Percentiles rank a stretch among this genome's conserved stretches.
Conservation (phyloP, 2,113 vertebrate species). For the Cebidichthys violaceus region DNA sequence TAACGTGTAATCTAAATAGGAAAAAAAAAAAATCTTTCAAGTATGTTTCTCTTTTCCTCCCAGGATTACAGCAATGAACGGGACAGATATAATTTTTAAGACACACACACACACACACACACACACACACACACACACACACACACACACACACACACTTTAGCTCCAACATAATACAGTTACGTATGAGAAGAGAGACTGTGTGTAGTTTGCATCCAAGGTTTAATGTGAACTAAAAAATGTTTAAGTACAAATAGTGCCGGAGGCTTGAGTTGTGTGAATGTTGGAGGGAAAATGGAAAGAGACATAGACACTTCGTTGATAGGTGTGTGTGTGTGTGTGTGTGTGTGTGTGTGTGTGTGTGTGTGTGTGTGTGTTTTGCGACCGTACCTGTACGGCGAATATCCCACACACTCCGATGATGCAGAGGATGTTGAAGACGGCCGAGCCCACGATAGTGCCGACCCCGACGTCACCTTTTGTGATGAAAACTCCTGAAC, state of each 20-base stretch:
- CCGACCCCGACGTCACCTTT: slow-evolving; percentile 98
- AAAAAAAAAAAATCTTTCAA: slow-evolving; percentile 44
- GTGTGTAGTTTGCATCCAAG: background rate
- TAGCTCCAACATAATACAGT: background rate
- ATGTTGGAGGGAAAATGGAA: background rate
- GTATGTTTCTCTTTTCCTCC: slow-evolving; percentile 44
- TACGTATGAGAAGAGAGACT: background rate
- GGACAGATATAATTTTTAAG: background rate
- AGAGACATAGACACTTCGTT: background rate
- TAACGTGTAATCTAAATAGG: slow-evolving; percentile 59
- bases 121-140: background rate
- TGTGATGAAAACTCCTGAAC: slow-evolving; percentile 96
- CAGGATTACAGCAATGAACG: slow-evolving; percentile 45
- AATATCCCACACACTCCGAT: slow-evolving; percentile 98
- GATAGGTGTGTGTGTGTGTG: background rate
- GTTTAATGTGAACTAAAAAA: slow-evolving; percentile 8
- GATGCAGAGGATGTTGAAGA: slow-evolving; percentile 98
- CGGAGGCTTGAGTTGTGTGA: background rate
- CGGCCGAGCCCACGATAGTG: slow-evolving; percentile 97
- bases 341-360: background rate
- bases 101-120: no score
- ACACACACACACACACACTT: slow-evolving; percentile 1
- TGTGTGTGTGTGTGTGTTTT: background rate
- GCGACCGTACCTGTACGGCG: slow-evolving; percentile 86
- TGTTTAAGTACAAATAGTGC: background rate